These are phyloP conservation scores for Anneissia japonica DNA, from an alignment of 35 echinoderm and acorn worm species.

Conservation along the genomic window DNA sequence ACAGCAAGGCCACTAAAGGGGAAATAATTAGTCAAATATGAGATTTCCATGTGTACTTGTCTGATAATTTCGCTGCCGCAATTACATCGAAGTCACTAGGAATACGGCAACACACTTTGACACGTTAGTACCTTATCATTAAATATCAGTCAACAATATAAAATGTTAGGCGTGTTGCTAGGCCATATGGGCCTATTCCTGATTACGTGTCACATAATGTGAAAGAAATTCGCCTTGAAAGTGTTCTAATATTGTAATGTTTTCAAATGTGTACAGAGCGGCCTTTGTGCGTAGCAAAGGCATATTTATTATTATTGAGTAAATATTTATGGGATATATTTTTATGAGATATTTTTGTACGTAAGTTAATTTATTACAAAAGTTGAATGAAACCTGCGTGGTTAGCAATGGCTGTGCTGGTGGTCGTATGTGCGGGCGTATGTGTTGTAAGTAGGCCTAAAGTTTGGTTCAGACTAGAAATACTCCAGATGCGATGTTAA, in stretches of 20 bases:
- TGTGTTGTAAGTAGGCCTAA: background rate
- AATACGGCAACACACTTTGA: too few species aligned
- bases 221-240: background rate
- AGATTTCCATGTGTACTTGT: background rate
- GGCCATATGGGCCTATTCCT: too few species aligned
- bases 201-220: background rate
- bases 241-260: background rate
- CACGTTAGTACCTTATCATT: too few species aligned
- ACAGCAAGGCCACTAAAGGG: too few species aligned
- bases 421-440: background rate
- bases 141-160: too few species aligned
- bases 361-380: background rate
- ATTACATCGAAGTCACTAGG: too few species aligned
- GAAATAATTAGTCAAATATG: too few species aligned
- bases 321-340: background rate
- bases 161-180: too few species aligned
- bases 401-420: background rate
- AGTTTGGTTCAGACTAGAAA: too few species aligned
- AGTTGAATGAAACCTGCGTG: background rate
- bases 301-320: background rate
- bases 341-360: slow-evolving; percentile 2
- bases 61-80: background rate
- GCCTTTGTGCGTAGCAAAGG: background rate
- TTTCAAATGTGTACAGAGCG: background rate
- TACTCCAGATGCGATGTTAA: too few species aligned